Percentiles rank a stretch among this genome's conserved stretches.
These are phyloP conservation scores for Platypus cylindrus DNA, from an alignment of 2,888 invertebrate genomes.

Conservation along the genomic window DNA sequence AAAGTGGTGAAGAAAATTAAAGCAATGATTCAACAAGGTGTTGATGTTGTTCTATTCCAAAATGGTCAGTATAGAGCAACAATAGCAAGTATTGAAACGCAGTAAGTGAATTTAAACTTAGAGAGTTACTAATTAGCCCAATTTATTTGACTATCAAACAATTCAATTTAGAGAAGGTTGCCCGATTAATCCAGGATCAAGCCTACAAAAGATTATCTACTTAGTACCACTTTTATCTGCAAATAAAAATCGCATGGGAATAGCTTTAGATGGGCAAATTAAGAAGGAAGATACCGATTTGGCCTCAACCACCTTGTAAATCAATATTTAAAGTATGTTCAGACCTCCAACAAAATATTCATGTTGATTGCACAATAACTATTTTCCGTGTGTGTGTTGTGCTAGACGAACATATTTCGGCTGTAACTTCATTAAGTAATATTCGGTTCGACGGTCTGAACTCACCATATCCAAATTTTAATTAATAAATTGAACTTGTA, in stretches of 20 bases:
- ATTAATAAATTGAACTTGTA: conserved; percentile 1
- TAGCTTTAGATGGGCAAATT: conserved; percentile 84
- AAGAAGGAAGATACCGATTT: conserved; percentile 73
- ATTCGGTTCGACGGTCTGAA: neutral
- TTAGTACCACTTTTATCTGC: conserved; percentile 63
- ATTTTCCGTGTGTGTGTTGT: too few species aligned
- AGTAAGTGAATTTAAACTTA: conserved; percentile 45
- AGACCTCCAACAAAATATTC: too few species aligned
- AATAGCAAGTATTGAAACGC: conserved; percentile 79
- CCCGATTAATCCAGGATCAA: conserved; percentile 76
- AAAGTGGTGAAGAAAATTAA: conserved; percentile 93
- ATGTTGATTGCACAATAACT: too few species aligned
- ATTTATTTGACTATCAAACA: too few species aligned
- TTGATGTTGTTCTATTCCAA: conserved; percentile 91
- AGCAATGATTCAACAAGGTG: conserved; percentile 85
- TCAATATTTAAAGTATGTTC: too few species aligned
- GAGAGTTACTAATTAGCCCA: neutral
- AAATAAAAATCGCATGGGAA: conserved; percentile 75
- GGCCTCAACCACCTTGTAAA: conserved; percentile 85
- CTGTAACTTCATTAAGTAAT: neutral
- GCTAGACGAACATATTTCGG: too few species aligned
- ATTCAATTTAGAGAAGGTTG: conserved; percentile 69
- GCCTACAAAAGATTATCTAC: conserved; percentile 79
- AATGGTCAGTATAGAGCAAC: conserved; percentile 88
- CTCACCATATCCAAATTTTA: neutral